Evolutionary conservation across 2,888 invertebrate species (phyloP).

Genomic region (Tholera decimalis): DNA sequence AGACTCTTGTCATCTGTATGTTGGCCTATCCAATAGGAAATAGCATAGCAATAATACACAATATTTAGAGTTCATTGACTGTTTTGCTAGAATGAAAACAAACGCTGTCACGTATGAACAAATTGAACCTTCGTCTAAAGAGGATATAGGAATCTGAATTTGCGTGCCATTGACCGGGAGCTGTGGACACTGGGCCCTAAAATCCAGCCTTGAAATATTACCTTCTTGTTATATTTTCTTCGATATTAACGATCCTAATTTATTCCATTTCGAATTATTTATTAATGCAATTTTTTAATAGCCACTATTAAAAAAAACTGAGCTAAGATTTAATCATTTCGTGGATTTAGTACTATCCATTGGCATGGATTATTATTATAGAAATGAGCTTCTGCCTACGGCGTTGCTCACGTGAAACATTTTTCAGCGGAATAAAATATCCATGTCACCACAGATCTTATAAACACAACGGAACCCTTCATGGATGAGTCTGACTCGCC

Average conservation of each 20-base stretch:
- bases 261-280: constrained; percentile 29
- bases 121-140: constrained; percentile 63
- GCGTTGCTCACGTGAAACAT: too few species aligned
- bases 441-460: too few species aligned
- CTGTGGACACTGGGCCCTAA: constrained; percentile 24
- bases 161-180: constrained; percentile 51
- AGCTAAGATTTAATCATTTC: constrained; percentile 4
- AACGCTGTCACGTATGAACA: constrained; percentile 40
- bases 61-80: constrained; percentile 51
- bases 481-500: too few species aligned
- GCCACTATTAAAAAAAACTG: too few species aligned
- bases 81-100: constrained; percentile 30
- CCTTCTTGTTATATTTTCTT: constrained; percentile 23
- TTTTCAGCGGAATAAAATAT: too few species aligned
- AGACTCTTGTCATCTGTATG: background rate
- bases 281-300: too few species aligned
- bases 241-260: constrained; percentile 26
- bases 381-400: too few species aligned
- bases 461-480: too few species aligned
- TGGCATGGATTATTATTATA: too few species aligned
- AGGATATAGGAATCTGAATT: constrained; percentile 43
- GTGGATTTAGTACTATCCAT: background rate
- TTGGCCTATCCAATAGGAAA: background rate
- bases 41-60: constrained; percentile 2
- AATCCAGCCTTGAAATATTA: constrained; percentile 26